These are phyloP conservation scores for Oscheius myriophilus DNA, from an alignment of 2,888 invertebrate species.

Conservation along the genomic window DNA sequence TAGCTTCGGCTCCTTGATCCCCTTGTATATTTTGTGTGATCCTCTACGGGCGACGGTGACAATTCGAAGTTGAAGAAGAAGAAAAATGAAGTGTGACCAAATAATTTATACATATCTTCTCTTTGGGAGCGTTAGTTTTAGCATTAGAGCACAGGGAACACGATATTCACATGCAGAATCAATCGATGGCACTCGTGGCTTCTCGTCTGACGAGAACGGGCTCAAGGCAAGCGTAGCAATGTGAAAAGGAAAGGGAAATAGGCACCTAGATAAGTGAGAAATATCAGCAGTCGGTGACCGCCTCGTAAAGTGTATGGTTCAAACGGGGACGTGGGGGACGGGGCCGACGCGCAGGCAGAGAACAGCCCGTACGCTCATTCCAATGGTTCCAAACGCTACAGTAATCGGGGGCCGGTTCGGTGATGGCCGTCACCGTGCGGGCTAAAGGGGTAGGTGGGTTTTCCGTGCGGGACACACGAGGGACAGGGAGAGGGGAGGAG, in stretches of 20 bases:
- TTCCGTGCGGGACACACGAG: slow-evolving; percentile 3
- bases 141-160: too few relatives aligned
- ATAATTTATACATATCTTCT: too few relatives aligned
- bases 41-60: too few relatives aligned
- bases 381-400: slow-evolving; percentile 24
- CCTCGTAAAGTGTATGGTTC: slow-evolving; percentile 18
- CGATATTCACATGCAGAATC: too few relatives aligned
- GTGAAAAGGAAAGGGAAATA: too few relatives aligned
- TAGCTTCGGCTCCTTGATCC: not conserved
- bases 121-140: too few relatives aligned
- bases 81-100: too few relatives aligned
- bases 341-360: slow-evolving; percentile 27
- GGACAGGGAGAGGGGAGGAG: not conserved
- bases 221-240: too few relatives aligned
- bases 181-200: too few relatives aligned
- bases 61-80: too few relatives aligned
- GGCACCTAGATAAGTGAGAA: not conserved
- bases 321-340: slow-evolving; percentile 13
- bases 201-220: too few relatives aligned
- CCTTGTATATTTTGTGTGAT: too few relatives aligned
- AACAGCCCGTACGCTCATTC: slow-evolving; percentile 22
- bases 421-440: slow-evolving; percentile 7
- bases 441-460: not conserved
- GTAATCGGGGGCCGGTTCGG: slow-evolving; percentile 16
- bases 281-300: slow-evolving; percentile 17